Conservation (phyloP, 2,113 vertebrate species). For the Gavialis gangeticus region DNA sequence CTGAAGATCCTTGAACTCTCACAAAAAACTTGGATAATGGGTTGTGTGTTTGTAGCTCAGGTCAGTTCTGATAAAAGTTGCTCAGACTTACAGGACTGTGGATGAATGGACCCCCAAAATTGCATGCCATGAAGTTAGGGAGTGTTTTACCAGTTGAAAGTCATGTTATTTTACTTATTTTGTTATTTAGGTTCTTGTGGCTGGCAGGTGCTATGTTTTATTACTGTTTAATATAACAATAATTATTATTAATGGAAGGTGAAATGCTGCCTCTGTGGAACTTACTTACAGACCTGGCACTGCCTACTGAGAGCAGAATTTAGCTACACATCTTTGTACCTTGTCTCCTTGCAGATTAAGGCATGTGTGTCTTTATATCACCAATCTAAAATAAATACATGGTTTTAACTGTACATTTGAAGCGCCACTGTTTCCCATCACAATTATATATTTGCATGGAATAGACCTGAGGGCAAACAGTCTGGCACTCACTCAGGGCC, state of each 20-base stretch:
- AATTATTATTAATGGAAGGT: neutral
- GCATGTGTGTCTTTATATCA: neutral
- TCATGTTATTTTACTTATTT: neutral
- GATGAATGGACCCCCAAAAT: neutral
- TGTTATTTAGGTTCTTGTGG: neutral
- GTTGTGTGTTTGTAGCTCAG: neutral
- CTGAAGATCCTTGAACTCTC: neutral
- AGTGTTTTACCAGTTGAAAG: neutral
- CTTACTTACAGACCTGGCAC: neutral
- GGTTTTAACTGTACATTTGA: neutral
- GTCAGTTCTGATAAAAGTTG: neutral
- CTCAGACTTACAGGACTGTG: neutral
- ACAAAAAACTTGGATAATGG: neutral
- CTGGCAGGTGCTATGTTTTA: neutral
- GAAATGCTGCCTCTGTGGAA: rapidly evolving
- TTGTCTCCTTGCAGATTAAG: neutral
- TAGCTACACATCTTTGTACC: rapidly evolving
- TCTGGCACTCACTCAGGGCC: constrained; percentile 68
- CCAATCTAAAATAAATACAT: neutral
- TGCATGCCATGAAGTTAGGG: neutral
- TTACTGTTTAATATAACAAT: neutral
- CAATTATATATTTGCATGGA: constrained; percentile 48
- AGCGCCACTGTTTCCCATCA: constrained; percentile 25
- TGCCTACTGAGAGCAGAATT: neutral
- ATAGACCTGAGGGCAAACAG: constrained; percentile 55